These are phyloP conservation scores for Calyptommatus sinebrachiatus DNA, from an alignment of 2,113 vertebrate genomes.

Conservation along the genomic window DNA sequence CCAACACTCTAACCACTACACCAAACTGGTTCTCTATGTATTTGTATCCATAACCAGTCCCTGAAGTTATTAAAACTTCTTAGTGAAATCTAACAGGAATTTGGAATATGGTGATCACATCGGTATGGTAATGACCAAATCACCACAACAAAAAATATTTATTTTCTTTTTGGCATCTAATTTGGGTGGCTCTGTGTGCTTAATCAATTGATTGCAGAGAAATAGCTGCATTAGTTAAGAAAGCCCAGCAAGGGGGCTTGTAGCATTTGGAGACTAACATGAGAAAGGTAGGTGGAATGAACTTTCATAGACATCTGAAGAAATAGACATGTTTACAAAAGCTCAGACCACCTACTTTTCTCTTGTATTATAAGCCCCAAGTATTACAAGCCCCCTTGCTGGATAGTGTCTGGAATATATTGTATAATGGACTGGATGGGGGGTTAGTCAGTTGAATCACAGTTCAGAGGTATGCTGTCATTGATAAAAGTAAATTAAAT, in stretches of 20 bases:
- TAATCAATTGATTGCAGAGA: background rate
- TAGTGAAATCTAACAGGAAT: background rate
- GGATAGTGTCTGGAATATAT: background rate
- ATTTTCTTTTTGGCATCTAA: background rate
- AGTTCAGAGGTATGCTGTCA: background rate
- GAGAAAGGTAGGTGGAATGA: no score
- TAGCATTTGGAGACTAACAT: no score
- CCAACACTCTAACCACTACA: no score
- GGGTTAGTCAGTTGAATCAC: background rate
- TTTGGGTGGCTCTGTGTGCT: background rate
- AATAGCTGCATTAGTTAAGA: no score
- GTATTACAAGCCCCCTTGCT: no score
- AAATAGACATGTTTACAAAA: no score
- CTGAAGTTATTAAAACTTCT: background rate
- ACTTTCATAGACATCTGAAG: no score
- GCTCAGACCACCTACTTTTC: no score
- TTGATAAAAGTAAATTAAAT: background rate
- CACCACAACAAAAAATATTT: no score
- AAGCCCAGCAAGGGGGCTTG: no score
- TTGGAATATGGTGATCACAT: background rate
- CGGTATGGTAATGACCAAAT: background rate
- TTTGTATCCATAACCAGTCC: background rate
- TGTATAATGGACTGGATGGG: background rate
- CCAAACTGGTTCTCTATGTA: background rate
- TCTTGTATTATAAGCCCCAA: no score